Percentiles rank a stretch among this genome's conserved stretches.
Conservation (phyloP, 2,113 vertebrate genomes). For the Callocephalon fimbriatum region DNA sequence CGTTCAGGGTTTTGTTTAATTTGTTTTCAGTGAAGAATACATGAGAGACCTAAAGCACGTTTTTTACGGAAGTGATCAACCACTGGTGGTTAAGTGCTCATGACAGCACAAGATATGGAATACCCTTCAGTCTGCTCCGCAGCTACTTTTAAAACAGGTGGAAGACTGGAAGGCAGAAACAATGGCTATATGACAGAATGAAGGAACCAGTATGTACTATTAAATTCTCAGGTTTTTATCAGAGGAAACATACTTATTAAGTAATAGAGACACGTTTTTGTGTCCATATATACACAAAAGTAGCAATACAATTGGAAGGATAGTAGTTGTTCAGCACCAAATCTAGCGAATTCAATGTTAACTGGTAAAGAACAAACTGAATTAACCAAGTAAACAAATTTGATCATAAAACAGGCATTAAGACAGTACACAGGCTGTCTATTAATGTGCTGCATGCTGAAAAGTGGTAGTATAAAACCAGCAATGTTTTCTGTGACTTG, state of each 20-base stretch:
- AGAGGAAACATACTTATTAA: background rate
- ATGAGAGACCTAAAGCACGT: background rate
- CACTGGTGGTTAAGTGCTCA: background rate
- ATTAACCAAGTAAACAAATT: background rate
- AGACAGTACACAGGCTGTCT: background rate
- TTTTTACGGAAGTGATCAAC: background rate
- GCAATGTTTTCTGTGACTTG: background rate
- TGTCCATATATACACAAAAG: background rate
- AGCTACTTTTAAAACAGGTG: background rate
- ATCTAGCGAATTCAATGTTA: background rate
- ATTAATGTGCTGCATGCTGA: background rate
- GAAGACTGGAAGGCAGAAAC: background rate
- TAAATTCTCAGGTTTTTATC: background rate
- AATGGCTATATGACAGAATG: background rate
- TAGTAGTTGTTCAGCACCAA: background rate
- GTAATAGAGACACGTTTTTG: background rate
- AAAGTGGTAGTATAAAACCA: background rate
- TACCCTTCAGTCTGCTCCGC: background rate
- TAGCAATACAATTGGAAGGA: background rate
- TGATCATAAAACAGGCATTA: background rate
- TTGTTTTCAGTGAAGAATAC: background rate
- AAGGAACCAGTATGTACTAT: background rate
- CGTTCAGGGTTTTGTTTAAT: background rate
- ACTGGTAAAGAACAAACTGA: background rate
- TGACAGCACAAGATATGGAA: background rate